These are phyloP conservation scores for Passer montanus DNA, from an alignment of 2,113 vertebrate species.

Conservation along the genomic window DNA sequence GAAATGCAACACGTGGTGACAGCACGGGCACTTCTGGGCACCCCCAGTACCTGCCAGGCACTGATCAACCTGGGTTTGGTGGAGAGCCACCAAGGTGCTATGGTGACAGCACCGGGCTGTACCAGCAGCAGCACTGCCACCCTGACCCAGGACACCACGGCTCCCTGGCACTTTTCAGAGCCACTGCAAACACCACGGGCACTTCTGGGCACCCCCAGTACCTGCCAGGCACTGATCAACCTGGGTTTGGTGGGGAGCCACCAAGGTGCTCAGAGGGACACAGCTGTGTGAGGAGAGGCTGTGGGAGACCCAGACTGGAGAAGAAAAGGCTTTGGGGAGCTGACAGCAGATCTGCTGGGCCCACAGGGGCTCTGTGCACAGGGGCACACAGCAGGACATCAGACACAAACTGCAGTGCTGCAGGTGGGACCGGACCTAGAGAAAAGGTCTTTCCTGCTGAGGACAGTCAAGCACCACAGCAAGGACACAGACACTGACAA, in stretches of 20 bases:
- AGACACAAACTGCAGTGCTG: background rate
- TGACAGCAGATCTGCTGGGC: background rate
- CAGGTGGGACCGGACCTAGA: background rate
- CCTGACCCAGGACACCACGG: accelerated
- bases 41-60: too few relatives aligned
- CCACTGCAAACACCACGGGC: background rate
- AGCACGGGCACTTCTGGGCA: too few relatives aligned
- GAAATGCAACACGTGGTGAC: background rate
- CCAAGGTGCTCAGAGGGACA: background rate
- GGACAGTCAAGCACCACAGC: background rate
- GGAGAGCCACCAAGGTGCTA: too few relatives aligned
- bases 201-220: background rate
- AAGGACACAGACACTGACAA: background rate
- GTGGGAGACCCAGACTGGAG: background rate
- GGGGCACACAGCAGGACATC: background rate
- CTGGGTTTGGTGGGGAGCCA: background rate
- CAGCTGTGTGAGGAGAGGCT: background rate
- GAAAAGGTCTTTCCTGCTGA: background rate
- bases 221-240: background rate
- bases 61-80: too few relatives aligned
- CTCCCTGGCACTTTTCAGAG: background rate
- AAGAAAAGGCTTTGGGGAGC: background rate
- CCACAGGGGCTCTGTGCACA: background rate
- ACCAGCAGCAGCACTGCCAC: background rate
- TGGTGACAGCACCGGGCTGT: background rate